phyloP scores from a whole-genome alignment of 2,888 invertebrate genomes.

The Diabrotica balteata region DNA sequence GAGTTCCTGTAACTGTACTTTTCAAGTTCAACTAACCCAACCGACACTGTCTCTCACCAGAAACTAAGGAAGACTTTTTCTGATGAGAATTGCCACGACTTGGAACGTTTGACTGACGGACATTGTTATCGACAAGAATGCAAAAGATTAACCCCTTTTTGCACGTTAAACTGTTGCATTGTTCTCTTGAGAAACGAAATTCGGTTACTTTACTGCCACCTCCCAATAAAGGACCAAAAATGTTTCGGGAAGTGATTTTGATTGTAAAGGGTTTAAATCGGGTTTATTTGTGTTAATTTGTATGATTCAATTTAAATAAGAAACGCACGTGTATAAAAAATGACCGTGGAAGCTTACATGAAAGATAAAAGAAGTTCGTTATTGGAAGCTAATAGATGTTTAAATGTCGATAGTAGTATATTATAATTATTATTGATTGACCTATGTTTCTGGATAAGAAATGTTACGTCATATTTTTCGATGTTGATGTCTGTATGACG shows the following conservation, averaged over 20 bases:
- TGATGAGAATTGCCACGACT: slow-evolving; percentile 19
- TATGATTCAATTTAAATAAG: slow-evolving; percentile 5
- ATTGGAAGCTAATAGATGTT: too few relatives aligned
- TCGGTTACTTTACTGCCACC: slow-evolving; percentile 23
- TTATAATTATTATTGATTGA: too few relatives aligned
- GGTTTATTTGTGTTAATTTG: slow-evolving; percentile 15
- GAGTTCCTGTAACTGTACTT: too few relatives aligned
- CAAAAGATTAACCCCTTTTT: slow-evolving; percentile 27
- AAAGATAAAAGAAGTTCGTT: too few relatives aligned
- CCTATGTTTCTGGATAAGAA: too few relatives aligned
- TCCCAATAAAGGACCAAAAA: slow-evolving; percentile 14
- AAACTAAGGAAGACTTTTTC: slow-evolving; percentile 11
- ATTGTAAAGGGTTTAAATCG: slow-evolving; percentile 6
- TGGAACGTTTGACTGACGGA: slow-evolving; percentile 23
- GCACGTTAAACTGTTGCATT: slow-evolving; percentile 21
- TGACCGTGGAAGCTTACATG: too few relatives aligned
- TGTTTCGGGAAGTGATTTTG: slow-evolving; percentile 3
- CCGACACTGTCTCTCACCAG: too few relatives aligned
- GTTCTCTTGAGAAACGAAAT: slow-evolving; percentile 25
- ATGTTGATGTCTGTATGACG: too few relatives aligned
- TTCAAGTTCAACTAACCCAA: too few relatives aligned
- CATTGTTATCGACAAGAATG: slow-evolving; percentile 22
- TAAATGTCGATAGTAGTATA: too few relatives aligned
- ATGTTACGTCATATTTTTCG: too few relatives aligned
- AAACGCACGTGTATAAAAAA: too few relatives aligned